Base-by-base conservation (phyloP, 2,797 vertebrate genomes). In the Tenualosa thibaudeaui region DNA sequence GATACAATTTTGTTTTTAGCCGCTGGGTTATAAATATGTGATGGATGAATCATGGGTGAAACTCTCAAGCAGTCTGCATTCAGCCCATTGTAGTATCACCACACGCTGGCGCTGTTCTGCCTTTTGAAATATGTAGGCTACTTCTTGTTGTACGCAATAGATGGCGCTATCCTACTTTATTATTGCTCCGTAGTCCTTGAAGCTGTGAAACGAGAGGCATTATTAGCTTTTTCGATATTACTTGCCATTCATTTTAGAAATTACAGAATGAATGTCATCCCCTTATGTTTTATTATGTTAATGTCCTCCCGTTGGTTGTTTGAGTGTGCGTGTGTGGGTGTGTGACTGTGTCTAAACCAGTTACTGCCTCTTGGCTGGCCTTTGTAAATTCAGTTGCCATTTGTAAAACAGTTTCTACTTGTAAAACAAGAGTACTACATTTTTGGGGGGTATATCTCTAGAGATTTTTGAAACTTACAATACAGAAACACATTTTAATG, bases 131-230 rank as follows among this genome's bases (percentile, higher is more conserved):
- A 12, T 75, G 68, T 31, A 40, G 31, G 31, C 7, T 49, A 5
- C 46, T 78, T 78, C 40, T 78, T 43, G 37, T 22, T 8, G 37
- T 78, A 78, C 0, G 3, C 40, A 37, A 8, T 78, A 78, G 71
- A 43, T 78, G 71, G 17, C 71, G 40, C 71, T 78, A 78, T 78
- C 19, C 17, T n/a, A 78, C 71, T 78, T 78, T 22, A 19, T 46
- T 46, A 46, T 7, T 65, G 8, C 50, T 54, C 0, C 17, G 0
- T 56, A 56, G 54, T 46, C 17, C 40, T 46, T 46, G 26, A 71
- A 71, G 26, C 65, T 5, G 31, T 15, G 31, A 71, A 68, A 75
- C 2, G 37, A 75, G 37, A 43, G 68, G 31, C 62, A 31, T 40
- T 37, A 37, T 3, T 3, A 37, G 10, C 5, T 71, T 71, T 37